These are phyloP conservation scores for Mactra quadrangularis DNA, from an alignment of 1,140 invertebrate genomes.

Conservation along the genomic window DNA sequence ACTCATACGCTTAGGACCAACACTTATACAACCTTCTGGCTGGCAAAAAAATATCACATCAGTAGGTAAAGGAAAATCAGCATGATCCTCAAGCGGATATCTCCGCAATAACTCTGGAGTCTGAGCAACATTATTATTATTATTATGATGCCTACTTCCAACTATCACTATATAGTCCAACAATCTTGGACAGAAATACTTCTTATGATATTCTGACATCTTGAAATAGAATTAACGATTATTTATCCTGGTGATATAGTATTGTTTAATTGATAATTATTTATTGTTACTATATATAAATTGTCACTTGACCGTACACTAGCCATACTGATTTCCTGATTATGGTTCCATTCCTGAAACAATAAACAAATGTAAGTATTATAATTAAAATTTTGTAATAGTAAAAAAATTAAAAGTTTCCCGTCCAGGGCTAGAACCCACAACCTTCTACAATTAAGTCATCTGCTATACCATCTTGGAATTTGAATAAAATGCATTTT, in stretches of 20 bases:
- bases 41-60: conserved; percentile 99
- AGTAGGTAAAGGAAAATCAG: conserved; percentile 97
- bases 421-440: no score
- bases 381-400: no score
- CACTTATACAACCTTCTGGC: conserved; percentile 97
- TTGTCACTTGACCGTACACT: neutral
- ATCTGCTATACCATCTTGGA: no score
- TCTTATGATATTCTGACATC: conserved; percentile 76
- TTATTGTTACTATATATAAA: neutral
- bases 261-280: no score
- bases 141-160: conserved; percentile 89
- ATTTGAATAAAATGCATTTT: no score
- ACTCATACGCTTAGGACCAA: conserved; percentile 90
- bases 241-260: neutral
- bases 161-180: conserved; percentile 98
- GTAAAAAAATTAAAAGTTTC: no score
- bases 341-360: neutral
- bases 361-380: no score
- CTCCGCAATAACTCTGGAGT: conserved; percentile 86
- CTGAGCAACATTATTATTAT: conserved; percentile 82
- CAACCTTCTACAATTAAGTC: no score
- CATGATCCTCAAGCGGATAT: conserved; percentile 98
- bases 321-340: neutral
- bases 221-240: conserved; percentile 5
- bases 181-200: conserved; percentile 87